phyloP scores from a whole-genome alignment of 2,888 invertebrate species.

The Chymomyza caudatula region DNA sequence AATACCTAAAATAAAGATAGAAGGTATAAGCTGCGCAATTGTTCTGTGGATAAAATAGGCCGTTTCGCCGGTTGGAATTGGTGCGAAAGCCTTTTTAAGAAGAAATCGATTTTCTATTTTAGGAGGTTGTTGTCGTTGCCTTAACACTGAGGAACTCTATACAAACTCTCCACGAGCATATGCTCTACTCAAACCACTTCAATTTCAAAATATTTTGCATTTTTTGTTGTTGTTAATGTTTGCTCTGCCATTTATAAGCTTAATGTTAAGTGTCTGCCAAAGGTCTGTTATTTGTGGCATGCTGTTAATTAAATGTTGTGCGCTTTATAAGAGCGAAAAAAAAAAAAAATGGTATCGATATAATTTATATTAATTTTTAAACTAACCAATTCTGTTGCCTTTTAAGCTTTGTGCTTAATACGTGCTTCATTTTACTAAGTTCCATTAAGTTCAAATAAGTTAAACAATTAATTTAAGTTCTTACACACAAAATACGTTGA shows the following conservation, averaged over 20 bases:
- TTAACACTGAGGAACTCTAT: neutral
- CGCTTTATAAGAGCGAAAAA: constrained; percentile 43
- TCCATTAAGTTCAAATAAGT: constrained; percentile 42
- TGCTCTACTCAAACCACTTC: neutral
- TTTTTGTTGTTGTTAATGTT: neutral
- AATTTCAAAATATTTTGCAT: neutral
- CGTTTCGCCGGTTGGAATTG: no score
- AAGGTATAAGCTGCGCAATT: no score
- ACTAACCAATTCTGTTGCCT: constrained; percentile 62
- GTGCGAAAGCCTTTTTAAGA: no score
- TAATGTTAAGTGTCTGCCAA: constrained; percentile 44
- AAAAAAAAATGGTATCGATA: constrained; percentile 17
- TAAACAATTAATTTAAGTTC: constrained; percentile 13
- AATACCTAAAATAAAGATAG: no score
- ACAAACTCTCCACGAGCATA: neutral
- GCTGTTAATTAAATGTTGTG: constrained; percentile 41
- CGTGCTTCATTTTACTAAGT: constrained; percentile 46
- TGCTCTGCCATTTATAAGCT: neutral
- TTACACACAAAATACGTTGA: constrained; percentile 9
- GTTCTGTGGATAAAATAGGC: no score
- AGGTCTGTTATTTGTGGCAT: constrained; percentile 44
- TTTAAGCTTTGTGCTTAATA: constrained; percentile 63
- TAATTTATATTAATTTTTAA: constrained; percentile 21
- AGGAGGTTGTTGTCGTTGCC: neutral
- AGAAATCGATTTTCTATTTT: no score